Evolutionary conservation across 1,140 invertebrate species (phyloP), one percentile per base, ranked within the genome.

Genomic region (Colletes gigas): DNA sequence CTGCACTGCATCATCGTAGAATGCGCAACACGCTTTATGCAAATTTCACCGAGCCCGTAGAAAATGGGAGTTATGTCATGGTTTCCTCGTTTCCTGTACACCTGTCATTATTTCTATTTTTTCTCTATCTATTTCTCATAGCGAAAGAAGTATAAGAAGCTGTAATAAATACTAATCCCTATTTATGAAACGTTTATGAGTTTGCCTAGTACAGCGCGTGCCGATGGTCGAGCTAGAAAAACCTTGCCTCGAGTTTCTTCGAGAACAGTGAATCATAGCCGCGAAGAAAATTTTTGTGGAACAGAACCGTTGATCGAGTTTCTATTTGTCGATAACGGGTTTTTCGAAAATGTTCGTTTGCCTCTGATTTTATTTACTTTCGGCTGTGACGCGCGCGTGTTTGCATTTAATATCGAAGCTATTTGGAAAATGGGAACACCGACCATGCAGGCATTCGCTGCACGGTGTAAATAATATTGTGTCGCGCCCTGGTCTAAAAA

Each of bases 121-220:
- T 30, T 55, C 21, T 68, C 44, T 50, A 69, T 59, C n/a, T 14
- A 67, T 47, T 19, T 66, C 52, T 12, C 41, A 15, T 57, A 60
- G 10, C 19, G 50, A 19, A 15, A 17, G 19, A 72, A 57, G 59
- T 60, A 67, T 4, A 62, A 41, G 21, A 6, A 65, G 30, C 52
- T 4, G 19, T 30, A 67, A 50, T 66, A 47, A 66, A 79, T 30
- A 60, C 8, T 6, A 1, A n/a, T 14, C 67, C 62, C 0, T 0
- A 30, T 9, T 80, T 65, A 72, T 65, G 50, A 78, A 78, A 78
- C 12, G 41, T 70, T 52, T 60, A 60, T 52, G 54, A 15, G 9
- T 41, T 41, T 44, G 15, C 55, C 15, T 10, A 14, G n/a, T 0
- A 19, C 15, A 12, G 4, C 41, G n/a, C 19, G 14, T 10, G 12